Conservation (phyloP, 2,113 vertebrate species). For the Halichoeres trimaculatus region DNA sequence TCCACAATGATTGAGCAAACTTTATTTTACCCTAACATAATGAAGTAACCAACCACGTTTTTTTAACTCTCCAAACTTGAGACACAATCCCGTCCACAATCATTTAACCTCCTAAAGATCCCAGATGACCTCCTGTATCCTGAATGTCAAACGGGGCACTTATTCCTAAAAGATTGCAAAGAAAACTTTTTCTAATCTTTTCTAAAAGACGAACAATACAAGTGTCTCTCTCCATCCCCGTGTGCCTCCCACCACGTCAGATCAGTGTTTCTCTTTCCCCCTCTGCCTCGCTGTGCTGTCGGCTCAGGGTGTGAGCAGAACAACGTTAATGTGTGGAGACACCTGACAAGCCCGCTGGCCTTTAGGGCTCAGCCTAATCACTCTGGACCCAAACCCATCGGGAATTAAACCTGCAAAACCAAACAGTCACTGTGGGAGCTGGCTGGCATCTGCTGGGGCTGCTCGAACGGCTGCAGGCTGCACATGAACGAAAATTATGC, state of each 20-base stretch:
- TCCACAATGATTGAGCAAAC: too few relatives aligned
- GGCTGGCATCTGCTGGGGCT: conserved; percentile 70
- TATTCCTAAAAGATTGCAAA: not conserved
- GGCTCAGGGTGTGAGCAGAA: conserved; percentile 71
- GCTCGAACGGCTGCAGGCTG: conserved; percentile 31
- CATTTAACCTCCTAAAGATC: not conserved
- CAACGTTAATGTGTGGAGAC: conserved; percentile 78
- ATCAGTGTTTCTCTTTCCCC: conserved; percentile 35
- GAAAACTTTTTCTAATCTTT: conserved; percentile 1
- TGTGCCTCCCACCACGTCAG: conserved; percentile 47
- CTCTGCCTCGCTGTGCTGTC: conserved; percentile 71
- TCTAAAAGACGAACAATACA: conserved; percentile 17
- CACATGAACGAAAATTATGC: conserved; percentile 4
- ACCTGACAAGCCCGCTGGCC: conserved; percentile 78
- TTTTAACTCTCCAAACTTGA: not conserved
- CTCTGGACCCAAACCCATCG: conserved; percentile 74
- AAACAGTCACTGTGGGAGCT: conserved; percentile 81
- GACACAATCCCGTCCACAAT: not conserved
- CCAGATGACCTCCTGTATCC: not conserved
- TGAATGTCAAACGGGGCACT: not conserved
- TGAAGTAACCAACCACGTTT: not conserved
- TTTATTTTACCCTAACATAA: too few relatives aligned
- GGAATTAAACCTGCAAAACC: conserved; percentile 80
- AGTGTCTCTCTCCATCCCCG: not conserved
- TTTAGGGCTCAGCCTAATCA: conserved; percentile 79